Percentiles rank a stretch among this genome's conserved stretches.
These are phyloP conservation scores for Phortica magna DNA, from an alignment of 2,888 invertebrate species.

Conservation along the genomic window DNA sequence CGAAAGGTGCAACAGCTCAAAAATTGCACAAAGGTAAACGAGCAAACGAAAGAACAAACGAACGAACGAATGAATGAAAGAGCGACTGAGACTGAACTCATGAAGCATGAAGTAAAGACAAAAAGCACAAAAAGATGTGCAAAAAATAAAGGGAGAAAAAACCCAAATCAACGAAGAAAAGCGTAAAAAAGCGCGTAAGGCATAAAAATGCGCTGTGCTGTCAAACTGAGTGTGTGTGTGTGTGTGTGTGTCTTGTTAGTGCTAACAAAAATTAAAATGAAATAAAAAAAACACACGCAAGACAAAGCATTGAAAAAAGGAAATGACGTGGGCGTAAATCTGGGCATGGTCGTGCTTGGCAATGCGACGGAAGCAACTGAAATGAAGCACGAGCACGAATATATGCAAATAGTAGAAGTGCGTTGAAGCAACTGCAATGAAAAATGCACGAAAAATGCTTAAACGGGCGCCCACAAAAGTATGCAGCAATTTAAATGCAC, in stretches of 20 bases:
- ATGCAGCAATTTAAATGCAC: constrained; percentile 31
- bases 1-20: constrained; percentile 17
- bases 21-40: constrained; percentile 32
- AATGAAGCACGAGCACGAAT: not conserved
- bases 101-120: constrained; percentile 25
- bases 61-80: not conserved
- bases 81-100: not conserved
- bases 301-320: not conserved
- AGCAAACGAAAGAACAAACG: not conserved
- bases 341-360: not conserved
- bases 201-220: not conserved
- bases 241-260: not conserved
- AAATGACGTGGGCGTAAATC: not conserved
- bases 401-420: not conserved
- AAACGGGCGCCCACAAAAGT: constrained; percentile 1
- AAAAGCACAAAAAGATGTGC: constrained; percentile 18
- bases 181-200: not conserved
- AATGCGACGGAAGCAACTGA: constrained; percentile 11
- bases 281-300: not conserved
- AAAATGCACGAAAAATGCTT: not conserved
- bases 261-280: not conserved
- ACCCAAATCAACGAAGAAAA: constrained; percentile 14
- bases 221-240: not conserved
- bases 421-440: not conserved
- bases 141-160: constrained; percentile 9